phyloP scores from a whole-genome alignment of 2,113 vertebrate species.

The Psammodynastes pulverulentus region DNA sequence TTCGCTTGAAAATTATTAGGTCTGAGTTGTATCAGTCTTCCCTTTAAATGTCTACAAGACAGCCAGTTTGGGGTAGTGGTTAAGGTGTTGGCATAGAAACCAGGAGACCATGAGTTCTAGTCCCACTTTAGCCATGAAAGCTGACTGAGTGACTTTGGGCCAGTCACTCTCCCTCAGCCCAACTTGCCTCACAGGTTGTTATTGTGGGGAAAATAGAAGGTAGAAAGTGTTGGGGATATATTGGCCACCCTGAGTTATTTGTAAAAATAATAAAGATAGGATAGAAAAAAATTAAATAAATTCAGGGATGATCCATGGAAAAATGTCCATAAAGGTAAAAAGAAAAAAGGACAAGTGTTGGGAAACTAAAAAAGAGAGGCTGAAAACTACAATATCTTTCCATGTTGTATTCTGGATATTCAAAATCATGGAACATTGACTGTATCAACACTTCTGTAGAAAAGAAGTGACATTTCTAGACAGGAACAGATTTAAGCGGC shows the following conservation, averaged over 20 bases:
- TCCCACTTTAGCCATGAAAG: neutral
- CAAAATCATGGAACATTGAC: neutral
- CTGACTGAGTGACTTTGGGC: neutral
- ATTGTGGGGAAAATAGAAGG: neutral
- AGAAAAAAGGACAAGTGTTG: no score
- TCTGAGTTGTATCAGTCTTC: neutral
- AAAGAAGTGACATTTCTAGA: neutral
- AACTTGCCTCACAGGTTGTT: neutral
- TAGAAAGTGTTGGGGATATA: neutral
- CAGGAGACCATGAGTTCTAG: neutral
- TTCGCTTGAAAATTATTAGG: neutral
- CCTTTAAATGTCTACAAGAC: neutral
- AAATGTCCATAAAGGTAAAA: neutral
- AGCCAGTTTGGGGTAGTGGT: neutral
- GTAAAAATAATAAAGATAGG: neutral
- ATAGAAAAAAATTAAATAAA: neutral
- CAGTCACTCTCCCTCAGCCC: neutral
- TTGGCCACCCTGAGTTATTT: neutral
- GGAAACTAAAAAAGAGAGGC: neutral
- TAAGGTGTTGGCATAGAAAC: neutral
- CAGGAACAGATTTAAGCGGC: neutral
- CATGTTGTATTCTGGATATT: neutral
- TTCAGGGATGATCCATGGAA: neutral
- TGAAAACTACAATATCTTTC: neutral
- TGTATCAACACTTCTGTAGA: neutral